phyloP scores from a whole-genome alignment of 2,888 invertebrate species.

The Reticulitermes lucifugus region DNA sequence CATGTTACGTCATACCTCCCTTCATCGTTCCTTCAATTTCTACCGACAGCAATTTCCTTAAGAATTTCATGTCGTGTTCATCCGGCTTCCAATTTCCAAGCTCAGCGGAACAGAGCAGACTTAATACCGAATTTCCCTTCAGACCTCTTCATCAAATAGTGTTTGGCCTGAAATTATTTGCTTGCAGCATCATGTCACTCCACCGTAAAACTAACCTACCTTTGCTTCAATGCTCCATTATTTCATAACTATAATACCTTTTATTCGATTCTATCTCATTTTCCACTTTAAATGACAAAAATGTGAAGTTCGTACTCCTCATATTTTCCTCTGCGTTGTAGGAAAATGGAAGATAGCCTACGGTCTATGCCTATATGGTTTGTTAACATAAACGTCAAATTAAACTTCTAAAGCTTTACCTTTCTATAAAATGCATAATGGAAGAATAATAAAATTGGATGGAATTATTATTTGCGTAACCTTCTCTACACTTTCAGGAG shows the following conservation, averaged over 20 bases:
- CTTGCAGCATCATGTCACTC: not conserved
- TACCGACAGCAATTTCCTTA: constrained; percentile 8
- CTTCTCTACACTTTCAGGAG: not conserved
- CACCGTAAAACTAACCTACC: not conserved
- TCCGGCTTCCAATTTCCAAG: not conserved
- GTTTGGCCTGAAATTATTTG: not conserved
- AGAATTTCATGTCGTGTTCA: not conserved
- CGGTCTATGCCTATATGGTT: not conserved
- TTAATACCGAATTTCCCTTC: not conserved
- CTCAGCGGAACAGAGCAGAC: not conserved
- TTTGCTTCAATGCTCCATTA: not conserved
- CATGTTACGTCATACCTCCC: not conserved
- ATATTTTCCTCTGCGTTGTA: not conserved
- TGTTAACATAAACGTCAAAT: not conserved
- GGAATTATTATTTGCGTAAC: not conserved
- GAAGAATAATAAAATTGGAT: not conserved
- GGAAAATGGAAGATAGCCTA: not conserved
- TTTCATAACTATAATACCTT: too few species aligned
- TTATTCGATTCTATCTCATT: not conserved
- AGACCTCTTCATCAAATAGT: not conserved
- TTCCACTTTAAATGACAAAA: not conserved
- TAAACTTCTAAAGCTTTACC: not conserved
- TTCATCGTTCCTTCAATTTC: constrained; percentile 2
- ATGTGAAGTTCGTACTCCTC: not conserved
- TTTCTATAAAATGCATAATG: not conserved